Percentiles rank a stretch among this genome's conserved stretches.
These are phyloP conservation scores for Onchidella celtica DNA, from an alignment of 2,888 invertebrate species.

Conservation along the genomic window DNA sequence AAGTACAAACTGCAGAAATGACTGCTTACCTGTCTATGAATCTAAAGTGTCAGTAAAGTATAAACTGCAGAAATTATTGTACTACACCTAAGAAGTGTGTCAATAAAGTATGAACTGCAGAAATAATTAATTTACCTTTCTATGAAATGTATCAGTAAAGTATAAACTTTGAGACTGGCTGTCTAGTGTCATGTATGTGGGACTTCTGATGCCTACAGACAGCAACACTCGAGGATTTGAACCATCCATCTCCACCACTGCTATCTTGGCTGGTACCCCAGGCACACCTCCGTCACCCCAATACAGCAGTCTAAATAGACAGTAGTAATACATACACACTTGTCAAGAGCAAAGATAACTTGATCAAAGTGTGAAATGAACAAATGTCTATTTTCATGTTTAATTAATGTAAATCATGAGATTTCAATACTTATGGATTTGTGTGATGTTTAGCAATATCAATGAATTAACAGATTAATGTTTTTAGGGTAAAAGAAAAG, in stretches of 20 bases:
- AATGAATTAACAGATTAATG: too few species aligned
- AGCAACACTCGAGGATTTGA: conserved; percentile 87
- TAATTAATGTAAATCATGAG: too few species aligned
- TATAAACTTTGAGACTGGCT: conserved; percentile 89
- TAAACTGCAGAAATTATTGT: not conserved
- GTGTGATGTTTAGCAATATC: too few species aligned
- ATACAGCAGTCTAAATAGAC: conserved; percentile 88
- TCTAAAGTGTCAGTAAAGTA: not conserved
- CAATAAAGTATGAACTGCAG: conserved; percentile 86
- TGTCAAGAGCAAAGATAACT: too few species aligned
- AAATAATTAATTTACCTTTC: conserved; percentile 83
- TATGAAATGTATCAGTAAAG: conserved; percentile 85
- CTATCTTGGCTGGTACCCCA: conserved; percentile 92
- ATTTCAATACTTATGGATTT: too few species aligned
- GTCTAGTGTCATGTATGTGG: conserved; percentile 92
- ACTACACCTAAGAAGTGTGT: not conserved
- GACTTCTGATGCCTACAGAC: conserved; percentile 83
- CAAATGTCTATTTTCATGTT: too few species aligned
- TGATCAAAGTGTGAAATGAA: too few species aligned
- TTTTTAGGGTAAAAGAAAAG: too few species aligned
- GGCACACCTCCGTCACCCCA: conserved; percentile 98
- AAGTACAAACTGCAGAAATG: too few species aligned
- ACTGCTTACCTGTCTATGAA: too few species aligned
- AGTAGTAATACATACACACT: too few species aligned
- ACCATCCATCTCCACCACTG: conserved; percentile 94